A percentile compares a stretch with the other conserved stretches of the same genome.
Evolutionary conservation across 2,797 vertebrate species (phyloP).

Genomic region (Otolemur crassicaudatus): DNA sequence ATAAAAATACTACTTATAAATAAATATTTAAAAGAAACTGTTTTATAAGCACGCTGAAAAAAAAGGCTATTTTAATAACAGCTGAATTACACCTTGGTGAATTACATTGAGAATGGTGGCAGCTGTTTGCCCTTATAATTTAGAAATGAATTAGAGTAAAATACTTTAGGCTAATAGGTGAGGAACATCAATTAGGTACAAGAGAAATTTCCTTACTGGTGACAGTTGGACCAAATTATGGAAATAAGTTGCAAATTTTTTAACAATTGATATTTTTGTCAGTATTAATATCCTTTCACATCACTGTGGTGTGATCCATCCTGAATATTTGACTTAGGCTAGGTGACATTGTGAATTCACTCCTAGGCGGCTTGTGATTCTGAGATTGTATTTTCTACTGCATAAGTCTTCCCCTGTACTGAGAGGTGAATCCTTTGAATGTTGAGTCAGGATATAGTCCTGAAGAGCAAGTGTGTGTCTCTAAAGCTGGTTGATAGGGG

Average conservation of each 20-base stretch:
- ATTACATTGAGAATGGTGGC: constrained; percentile 20
- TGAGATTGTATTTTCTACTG: neutral
- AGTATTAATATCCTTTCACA: constrained; percentile 29
- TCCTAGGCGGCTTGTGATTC: neutral
- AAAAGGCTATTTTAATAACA: constrained; percentile 24
- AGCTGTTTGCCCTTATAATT: constrained; percentile 37
- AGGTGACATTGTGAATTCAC: neutral
- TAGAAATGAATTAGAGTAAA: constrained; percentile 38
- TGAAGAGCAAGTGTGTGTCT: neutral
- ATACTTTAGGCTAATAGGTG: neutral
- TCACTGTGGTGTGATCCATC: constrained; percentile 18
- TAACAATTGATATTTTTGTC: constrained; percentile 37
- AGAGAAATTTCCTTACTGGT: constrained; percentile 32
- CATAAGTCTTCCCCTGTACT: constrained; percentile 17
- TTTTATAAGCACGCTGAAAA: neutral
- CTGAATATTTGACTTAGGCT: constrained; percentile 38
- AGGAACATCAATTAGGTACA: constrained; percentile 2
- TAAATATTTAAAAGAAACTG: constrained; percentile 41
- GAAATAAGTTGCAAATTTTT: constrained; percentile 44
- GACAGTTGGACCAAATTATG: constrained; percentile 48
- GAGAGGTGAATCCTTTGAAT: neutral
- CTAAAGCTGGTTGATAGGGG: neutral
- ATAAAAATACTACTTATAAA: constrained; percentile 9
- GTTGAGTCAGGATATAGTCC: neutral
- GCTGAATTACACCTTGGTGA: neutral